A percentile compares a stretch with the other conserved stretches of the same genome.
phyloP scores from a whole-genome alignment of 37 sponge, comb jelly and placozoan genomes.

The Sycon ciliatum region DNA sequence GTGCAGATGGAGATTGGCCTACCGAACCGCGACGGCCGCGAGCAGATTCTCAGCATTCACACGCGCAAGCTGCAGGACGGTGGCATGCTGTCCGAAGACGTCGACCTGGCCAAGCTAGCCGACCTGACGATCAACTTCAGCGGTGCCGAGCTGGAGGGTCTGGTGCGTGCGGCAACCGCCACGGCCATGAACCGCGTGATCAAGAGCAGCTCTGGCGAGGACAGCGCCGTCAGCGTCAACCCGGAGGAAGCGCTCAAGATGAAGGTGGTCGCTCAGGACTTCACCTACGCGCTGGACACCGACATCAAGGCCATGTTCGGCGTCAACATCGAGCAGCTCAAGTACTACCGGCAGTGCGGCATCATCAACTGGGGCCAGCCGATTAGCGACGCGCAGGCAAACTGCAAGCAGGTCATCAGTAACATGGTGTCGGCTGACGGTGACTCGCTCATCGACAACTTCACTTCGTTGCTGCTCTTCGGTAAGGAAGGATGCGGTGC shows the following conservation, averaged over 20 bases:
- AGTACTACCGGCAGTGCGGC: slow-evolving; percentile 11
- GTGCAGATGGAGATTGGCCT: slow-evolving; percentile 96
- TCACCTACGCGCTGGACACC: slow-evolving; percentile 65
- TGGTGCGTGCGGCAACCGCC: slow-evolving; percentile 76
- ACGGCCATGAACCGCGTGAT: slow-evolving; percentile 84
- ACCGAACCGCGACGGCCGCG: slow-evolving; percentile 76
- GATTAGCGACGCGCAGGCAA: background rate
- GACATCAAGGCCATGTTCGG: slow-evolving; percentile 73
- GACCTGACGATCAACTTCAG: slow-evolving; percentile 80
- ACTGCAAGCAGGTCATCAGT: too few species aligned
- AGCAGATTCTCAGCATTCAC: slow-evolving; percentile 91
- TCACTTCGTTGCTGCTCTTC: too few species aligned
- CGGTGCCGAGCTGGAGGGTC: slow-evolving; percentile 96
- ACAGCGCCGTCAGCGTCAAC: slow-evolving; percentile 65
- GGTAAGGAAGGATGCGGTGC: too few species aligned
- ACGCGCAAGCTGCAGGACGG: slow-evolving; percentile 57
- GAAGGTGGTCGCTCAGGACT: slow-evolving; percentile 60
- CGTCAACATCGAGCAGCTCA: slow-evolving; percentile 1
- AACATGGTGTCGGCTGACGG: too few species aligned
- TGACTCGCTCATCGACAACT: too few species aligned
- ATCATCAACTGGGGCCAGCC: slow-evolving; percentile 11
- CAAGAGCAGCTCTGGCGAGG: slow-evolving; percentile 55
- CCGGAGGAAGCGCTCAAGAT: slow-evolving; percentile 53
- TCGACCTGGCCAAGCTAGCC: slow-evolving; percentile 67
- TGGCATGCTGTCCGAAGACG: slow-evolving; percentile 48